Percentiles rank a stretch among this genome's conserved stretches.
Evolutionary conservation across 2,888 invertebrate species (phyloP).

Genomic region (Ichneumon xanthorius): DNA sequence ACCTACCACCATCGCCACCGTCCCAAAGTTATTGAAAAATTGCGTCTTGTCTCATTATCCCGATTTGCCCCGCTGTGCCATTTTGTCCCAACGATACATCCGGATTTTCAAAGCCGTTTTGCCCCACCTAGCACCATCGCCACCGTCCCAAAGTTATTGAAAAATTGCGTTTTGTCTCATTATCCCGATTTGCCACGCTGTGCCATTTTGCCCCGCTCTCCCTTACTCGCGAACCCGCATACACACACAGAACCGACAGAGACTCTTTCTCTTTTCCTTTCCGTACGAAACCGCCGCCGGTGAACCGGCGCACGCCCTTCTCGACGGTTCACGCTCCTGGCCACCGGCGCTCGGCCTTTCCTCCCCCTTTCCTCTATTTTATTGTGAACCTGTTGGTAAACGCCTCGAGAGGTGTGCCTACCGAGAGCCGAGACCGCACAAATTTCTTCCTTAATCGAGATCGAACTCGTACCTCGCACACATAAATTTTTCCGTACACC

Average conservation of each 20-base stretch:
- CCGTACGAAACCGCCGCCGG: constrained; percentile 17
- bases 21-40: too few relatives aligned
- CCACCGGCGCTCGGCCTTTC: constrained; percentile 11
- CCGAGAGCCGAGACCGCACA: constrained; percentile 20
- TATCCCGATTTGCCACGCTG: too few relatives aligned
- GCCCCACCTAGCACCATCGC: too few relatives aligned
- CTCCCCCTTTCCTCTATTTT: constrained; percentile 35
- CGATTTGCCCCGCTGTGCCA: too few relatives aligned
- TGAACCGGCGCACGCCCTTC: constrained; percentile 39
- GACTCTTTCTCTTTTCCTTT: not conserved
- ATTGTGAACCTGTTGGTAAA: constrained; percentile 42
- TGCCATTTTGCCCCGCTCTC: too few relatives aligned
- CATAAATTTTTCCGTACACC: not conserved
- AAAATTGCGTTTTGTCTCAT: too few relatives aligned
- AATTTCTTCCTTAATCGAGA: constrained; percentile 46
- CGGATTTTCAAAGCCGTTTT: too few relatives aligned
- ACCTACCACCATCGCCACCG: too few relatives aligned
- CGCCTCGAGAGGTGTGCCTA: constrained; percentile 39
- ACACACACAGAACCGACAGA: not conserved
- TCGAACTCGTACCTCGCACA: not conserved
- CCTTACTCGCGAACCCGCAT: not conserved
- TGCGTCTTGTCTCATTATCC: too few relatives aligned
- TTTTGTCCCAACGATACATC: too few relatives aligned
- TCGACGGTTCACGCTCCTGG: constrained; percentile 16
- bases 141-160: too few relatives aligned